Conservation (phyloP, 2,113 vertebrate genomes). For the Muntiacus reevesi region DNA sequence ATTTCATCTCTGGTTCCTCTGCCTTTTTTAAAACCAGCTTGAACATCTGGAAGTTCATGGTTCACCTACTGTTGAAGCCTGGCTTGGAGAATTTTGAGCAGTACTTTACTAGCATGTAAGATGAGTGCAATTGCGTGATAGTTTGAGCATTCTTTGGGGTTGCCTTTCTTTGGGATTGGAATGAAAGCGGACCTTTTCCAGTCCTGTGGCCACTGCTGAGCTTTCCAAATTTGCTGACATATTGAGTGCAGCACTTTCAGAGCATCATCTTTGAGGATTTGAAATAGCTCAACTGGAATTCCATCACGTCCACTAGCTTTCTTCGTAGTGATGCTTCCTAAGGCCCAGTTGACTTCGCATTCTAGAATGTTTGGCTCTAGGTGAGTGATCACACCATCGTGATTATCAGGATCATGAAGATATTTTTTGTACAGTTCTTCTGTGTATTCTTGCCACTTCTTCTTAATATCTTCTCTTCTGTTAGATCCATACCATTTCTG, state of each 20-base stretch:
- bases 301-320: not conserved
- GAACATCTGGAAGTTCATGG: not conserved
- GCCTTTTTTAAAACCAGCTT: not conserved
- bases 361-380: not conserved
- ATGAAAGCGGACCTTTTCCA: not conserved
- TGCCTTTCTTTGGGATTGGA: not conserved
- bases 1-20: not conserved
- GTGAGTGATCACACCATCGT: not conserved
- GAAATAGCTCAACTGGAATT: not conserved
- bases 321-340: not conserved
- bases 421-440: not conserved
- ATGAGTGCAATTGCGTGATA: rapidly evolving
- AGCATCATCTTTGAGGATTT: not conserved
- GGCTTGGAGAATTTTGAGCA: not conserved
- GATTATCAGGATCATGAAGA: not conserved
- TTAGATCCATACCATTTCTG: not conserved
- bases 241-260: not conserved
- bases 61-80: not conserved
- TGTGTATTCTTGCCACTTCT: not conserved
- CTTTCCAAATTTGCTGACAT: not conserved
- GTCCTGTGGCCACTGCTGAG: not conserved
- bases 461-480: not conserved
- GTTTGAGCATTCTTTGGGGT: not conserved
- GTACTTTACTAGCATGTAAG: not conserved
- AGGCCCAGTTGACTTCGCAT: not conserved